Evolutionary conservation across 2,888 invertebrate genomes (phyloP), one percentile per base, ranked within the genome.

Genomic region (Zygothrica quintamaculata): DNA sequence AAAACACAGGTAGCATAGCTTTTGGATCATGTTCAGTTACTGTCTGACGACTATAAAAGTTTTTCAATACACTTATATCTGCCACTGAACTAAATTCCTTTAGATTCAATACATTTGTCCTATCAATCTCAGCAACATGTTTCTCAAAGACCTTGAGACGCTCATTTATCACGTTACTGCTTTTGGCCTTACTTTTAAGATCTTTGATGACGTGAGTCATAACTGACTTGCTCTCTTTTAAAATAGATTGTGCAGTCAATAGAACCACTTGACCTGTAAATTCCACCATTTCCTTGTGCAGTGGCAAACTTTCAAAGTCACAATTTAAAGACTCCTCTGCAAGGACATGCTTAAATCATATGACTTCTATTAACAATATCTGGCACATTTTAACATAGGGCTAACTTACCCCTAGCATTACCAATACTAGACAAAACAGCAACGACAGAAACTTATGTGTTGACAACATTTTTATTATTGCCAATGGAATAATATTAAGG

Each of bases 191-290:
- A 18, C 40, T 31, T 8, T 29, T 39, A 4, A 50, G 16, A 3
- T 51, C 51, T 0, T 29, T 13, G 11, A 40, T 51, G 40, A 39
- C 31, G 40, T 40, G 18, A 2, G 2, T 22, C 18, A 22, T 22
- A 22, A 22, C 5, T 2, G 18, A 22, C 5, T 22, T 22, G 18
- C n/a, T n/a, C n/a, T 5, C 18, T 5, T 22, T 31, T 15, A 51
- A n/a, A 3, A 51, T 39, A 39, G 40, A 16, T 22, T 51, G 51
- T 9, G 51, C 29, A 7, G 33, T 18, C 9, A 12, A 40, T 8
- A 51, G 37, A 11, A 51, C 51, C 33, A 33, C n/a, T 12, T 51
- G 51, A 13, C 51, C 51, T 18, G 51, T 51, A 22, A 51, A 51
- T n/a, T 40, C 51, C 9, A 51, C 8, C 29, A 51, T 51, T 16